Base-by-base conservation (phyloP, 2,888 invertebrate genomes). In the Oscheius sp. region DNA sequence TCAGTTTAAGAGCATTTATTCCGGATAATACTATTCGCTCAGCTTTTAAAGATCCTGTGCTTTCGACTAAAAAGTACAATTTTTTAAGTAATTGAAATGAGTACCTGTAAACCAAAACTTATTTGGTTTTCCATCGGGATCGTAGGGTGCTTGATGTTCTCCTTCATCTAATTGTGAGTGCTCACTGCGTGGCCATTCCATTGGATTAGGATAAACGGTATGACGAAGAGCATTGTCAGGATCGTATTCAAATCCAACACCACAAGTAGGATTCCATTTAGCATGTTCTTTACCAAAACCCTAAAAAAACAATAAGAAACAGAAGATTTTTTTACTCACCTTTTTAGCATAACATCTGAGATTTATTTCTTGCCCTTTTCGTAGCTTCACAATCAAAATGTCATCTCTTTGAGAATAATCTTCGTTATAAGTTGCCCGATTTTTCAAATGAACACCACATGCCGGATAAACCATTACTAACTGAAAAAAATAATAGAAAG, bases 231-330 rank as follows among this genome's bases (percentile, higher is more conserved):
- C 91, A 91, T 99, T 99, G 88, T 99, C 99, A 0, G 99, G 99
- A 90, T 99, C 99, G 90, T 99, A 99, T 90, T 99, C 99, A 90
- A 99, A 99, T 68, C 94, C 94, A 0, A 99, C 97, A 55, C 97
- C 97, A 64, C 95, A 95, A 0, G 99, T 99, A 2, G 99, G 99
- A 91, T 98, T 99, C 99, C 99, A 99, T 90, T 99, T 99, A 0
- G 99, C 99, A 91, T 99, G 99, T 89, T 99, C 99, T 89, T 99
- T 99, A 0, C 97, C 96, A 91, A 96, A 95, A 5, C 91, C 91
- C 81, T 84, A 25, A 18, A 12, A 13, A 43, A 41, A 61, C 12
- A 0, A 43, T n/a, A 23, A 7, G 7, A 13, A 23, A 3, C 9
- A 27, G 52, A 66, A 16, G 23, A 29, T 41, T 16, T 16, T n/a